These are phyloP conservation scores for Potamilus streckersoni DNA, from an alignment of 1,140 invertebrate species.

Conservation along the genomic window DNA sequence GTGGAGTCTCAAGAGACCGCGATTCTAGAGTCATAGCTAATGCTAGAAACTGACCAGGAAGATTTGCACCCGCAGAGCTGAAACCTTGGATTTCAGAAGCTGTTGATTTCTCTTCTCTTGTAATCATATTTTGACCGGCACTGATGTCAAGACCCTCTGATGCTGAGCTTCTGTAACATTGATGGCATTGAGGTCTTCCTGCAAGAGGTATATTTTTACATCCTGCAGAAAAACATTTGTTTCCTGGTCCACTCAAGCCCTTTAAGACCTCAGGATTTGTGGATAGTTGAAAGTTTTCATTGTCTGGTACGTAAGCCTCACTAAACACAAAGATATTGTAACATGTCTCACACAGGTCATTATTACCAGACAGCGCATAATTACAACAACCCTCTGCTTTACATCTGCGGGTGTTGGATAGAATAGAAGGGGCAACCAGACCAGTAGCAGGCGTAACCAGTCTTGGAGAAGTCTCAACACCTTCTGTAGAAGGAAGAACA, in stretches of 20 bases:
- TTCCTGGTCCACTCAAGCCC: neutral
- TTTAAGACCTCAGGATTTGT: neutral
- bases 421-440: neutral
- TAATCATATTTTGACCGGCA: neutral
- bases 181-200: slow-evolving; percentile 4
- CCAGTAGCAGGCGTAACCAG: neutral
- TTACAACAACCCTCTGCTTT: slow-evolving; percentile 1
- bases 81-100: neutral
- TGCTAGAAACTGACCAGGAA: slow-evolving; percentile 11
- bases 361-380: slow-evolving; percentile 1
- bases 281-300: neutral
- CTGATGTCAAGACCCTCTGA: neutral
- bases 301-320: neutral
- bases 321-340: slow-evolving; percentile 12
- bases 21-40: neutral
- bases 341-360: slow-evolving; percentile 29
- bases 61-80: slow-evolving; percentile 9
- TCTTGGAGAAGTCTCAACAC: neutral
- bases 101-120: slow-evolving; percentile 5
- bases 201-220: neutral
- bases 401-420: neutral
- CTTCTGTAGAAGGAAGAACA: slow-evolving; percentile 7
- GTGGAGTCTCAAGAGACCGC: neutral
- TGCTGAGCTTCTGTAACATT: slow-evolving; percentile 12
- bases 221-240: neutral